Base-by-base conservation (phyloP, 1,140 invertebrate genomes). In the Hylyphantes graminicola region DNA sequence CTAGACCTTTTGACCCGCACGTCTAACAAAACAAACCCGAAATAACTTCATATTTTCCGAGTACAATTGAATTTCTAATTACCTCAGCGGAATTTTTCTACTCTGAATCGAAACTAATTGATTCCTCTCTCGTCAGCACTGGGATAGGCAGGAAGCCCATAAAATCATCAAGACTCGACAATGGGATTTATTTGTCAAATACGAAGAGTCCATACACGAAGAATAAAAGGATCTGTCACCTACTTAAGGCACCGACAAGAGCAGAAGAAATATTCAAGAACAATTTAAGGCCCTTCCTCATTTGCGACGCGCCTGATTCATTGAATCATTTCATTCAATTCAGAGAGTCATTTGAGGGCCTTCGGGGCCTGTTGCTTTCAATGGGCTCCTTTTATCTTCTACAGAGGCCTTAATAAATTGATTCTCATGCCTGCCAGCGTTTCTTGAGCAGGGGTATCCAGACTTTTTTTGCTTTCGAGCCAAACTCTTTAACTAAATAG, bases 271-370 rank as follows among this genome's bases (percentile, higher is more conserved):
- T 70, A 51, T 53, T 51, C 50, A 70, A 35, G 35, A 35, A 51
- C 68, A 70, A 70, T 70, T 70, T 70, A 70, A 70, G 55, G 64
- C 64, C 57, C 74, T 76, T 76, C 74, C 74, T 76, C 74, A 76
- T 76, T 76, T 76, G 53, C 35, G n/a, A 17, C 74, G 61, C 54
- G 74, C 53, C 59, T 74, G 72, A 74, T 59, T 51, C 72, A 59
- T 59, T 74, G 72, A 63, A 76, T 76, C 74, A 76, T 76, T 63
- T 55, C 57, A 50, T 61, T 57, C 74, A 76, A 76, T 76, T 54
- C 68, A 21, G 19, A 65, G 48, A 74, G n/a, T 59, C 74, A 76
- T 76, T 76, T 76, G 21, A 76, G 68, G 51, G 35, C 74, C 57
- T 76, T 76, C 57, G 53, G 50, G 21, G 50, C 68, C 68, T 10